Evolutionary conservation across 1,140 invertebrate species (phyloP), one percentile per base, ranked within the genome.

Genomic region (Listronotus oregonensis): DNA sequence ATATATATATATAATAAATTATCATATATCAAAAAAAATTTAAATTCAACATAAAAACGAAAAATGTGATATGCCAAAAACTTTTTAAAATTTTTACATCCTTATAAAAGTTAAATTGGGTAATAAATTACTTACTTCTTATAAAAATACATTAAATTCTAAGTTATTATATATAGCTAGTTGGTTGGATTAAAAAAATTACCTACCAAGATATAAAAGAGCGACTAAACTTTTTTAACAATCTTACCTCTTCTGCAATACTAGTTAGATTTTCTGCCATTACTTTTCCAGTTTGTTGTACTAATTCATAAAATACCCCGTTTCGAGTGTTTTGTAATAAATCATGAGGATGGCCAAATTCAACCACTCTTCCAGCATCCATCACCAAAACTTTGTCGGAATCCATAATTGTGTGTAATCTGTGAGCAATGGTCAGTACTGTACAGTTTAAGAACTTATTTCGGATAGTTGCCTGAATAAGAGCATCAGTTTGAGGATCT

Each of bases 351-450:
- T 37, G 34, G 34, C 11, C 34, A 37, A 37, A 37, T 7, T 37
- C 34, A 8, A 84, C 80, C 70, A 85, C 79, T 64, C 77, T 74
- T 10, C 86, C 86, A 10, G 81, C 84, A 73, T 89, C 86, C 83
- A 93, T 86, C 0, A 91, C 89, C 70, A 93, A 79, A 54, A 93
- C 84, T 61, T 85, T 82, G 72, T 88, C 88, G 54, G 85, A 89
- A 73, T 94, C 90, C 85, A 94, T 89, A 40, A 95, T 89, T 0
- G 91, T 93, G 69, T 92, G 88, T 6, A 94, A 77, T 44, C 91
- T 81, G 80, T 94, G 91, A 7, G 92, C 91, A 69, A 94, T 92
- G 0, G 91, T 94, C 3, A 94, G 78, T 6, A 94, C 89, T 0
- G 92, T 94, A 62, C 87, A 89, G 60, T 86, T 76, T 0, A 77